Conservation (phyloP, 2,888 invertebrate genomes). For the Agrotis ipsilon region DNA sequence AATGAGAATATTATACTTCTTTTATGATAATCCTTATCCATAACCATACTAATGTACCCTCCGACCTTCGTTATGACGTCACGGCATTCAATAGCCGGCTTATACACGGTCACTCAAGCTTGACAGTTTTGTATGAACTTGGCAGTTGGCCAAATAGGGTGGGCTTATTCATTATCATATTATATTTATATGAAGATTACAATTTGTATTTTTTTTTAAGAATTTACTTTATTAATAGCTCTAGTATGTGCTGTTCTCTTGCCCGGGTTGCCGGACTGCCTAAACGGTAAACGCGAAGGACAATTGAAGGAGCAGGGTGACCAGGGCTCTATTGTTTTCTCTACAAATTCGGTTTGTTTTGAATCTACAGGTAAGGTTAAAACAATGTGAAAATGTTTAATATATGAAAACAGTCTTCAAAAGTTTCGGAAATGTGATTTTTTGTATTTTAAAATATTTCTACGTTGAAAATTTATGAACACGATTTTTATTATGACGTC, state of each 20-base stretch:
- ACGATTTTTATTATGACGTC: too few species aligned
- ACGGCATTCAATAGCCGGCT: slow-evolving; percentile 62
- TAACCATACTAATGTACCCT: slow-evolving; percentile 33
- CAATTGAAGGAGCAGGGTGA: too few species aligned
- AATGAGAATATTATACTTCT: slow-evolving; percentile 18
- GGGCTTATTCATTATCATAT: slow-evolving; percentile 30
- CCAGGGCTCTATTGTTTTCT: too few species aligned
- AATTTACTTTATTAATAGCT: too few species aligned
- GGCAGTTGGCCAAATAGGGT: slow-evolving; percentile 66
- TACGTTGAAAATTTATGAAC: neutral
- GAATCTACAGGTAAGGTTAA: too few species aligned
- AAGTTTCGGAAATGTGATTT: neutral
- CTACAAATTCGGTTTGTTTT: too few species aligned
- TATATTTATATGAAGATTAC: slow-evolving; percentile 13
- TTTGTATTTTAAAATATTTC: neutral
- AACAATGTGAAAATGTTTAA: neutral
- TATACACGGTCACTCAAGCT: slow-evolving; percentile 55
- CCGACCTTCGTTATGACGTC: slow-evolving; percentile 61
- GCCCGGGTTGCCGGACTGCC: too few species aligned
- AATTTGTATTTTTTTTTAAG: neutral
- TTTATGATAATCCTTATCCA: slow-evolving; percentile 30
- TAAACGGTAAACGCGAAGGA: too few species aligned
- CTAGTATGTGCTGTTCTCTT: too few species aligned
- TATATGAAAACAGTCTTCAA: neutral
- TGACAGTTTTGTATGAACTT: slow-evolving; percentile 57